Conservation (phyloP, 2,113 vertebrate species). For the Oncorhynchus kisutch region DNA sequence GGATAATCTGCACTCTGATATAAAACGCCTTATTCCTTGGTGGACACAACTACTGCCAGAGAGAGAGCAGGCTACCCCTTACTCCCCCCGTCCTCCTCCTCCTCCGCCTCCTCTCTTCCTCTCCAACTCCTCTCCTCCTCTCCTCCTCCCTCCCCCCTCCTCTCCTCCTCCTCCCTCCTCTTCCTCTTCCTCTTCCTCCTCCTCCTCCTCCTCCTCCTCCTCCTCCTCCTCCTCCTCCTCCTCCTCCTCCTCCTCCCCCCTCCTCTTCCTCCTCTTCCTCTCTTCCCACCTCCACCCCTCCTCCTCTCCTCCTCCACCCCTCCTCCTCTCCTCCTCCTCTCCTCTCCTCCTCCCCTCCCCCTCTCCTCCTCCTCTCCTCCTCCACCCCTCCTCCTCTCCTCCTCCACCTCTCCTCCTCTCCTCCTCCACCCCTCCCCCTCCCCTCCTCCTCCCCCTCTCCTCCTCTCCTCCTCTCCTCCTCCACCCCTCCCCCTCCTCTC, state of each 20-base stretch:
- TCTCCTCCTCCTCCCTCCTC: not conserved
- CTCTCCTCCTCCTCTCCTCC: too few species aligned
- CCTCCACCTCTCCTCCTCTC: too few species aligned
- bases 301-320: too few species aligned
- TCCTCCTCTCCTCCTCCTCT: too few species aligned
- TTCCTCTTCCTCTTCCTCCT: accelerated
- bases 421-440: not conserved
- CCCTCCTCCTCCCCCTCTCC: not conserved
- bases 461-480: slow-evolving; percentile 14
- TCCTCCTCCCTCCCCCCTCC: not conserved
- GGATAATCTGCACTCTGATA: slow-evolving; percentile 56
- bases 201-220: too few species aligned
- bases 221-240: not conserved
- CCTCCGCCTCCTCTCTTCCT: too few species aligned
- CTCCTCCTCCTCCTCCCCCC: not conserved
- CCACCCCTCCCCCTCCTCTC: accelerated
- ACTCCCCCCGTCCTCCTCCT: not conserved
- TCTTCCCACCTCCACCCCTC: accelerated
- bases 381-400: too few species aligned
- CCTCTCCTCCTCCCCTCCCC: too few species aligned
- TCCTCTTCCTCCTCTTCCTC: accelerated
- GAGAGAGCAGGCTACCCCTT: slow-evolving; percentile 34
- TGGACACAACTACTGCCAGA: slow-evolving; percentile 12
- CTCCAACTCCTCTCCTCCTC: not conserved
- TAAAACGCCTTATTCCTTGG: slow-evolving; percentile 42